phyloP scores from a whole-genome alignment of 1,140 invertebrate species.

The Drosophila mauritiana region DNA sequence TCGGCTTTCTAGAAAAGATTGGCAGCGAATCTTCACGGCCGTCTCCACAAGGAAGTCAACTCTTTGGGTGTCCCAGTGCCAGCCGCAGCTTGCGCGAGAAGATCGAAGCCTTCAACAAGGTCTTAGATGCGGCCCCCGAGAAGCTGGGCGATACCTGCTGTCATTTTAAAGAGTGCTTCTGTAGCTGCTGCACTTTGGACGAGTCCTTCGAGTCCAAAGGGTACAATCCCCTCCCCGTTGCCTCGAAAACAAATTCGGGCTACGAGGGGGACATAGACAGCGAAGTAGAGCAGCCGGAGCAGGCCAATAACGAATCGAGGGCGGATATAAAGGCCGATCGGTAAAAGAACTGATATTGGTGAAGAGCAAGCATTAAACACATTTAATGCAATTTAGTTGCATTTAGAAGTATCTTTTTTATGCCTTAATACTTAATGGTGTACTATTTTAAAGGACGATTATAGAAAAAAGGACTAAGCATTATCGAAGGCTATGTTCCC shows the following conservation, averaged over 20 bases:
- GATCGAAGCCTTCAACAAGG: conserved; percentile 60
- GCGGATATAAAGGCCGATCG: background rate
- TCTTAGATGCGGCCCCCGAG: conserved; percentile 13
- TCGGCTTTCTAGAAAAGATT: conserved; percentile 20
- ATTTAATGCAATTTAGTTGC: background rate
- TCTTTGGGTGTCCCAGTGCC: conserved; percentile 5
- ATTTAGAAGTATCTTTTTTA: background rate
- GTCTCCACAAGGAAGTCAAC: conserved; percentile 1
- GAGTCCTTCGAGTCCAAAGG: background rate
- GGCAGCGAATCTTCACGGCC: background rate
- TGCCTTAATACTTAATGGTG: background rate
- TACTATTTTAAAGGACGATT: background rate
- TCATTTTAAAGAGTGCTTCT: conserved; percentile 54
- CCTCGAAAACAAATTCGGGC: conserved; percentile 40
- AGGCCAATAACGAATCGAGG: background rate
- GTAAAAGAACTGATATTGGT: background rate
- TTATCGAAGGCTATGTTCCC: background rate
- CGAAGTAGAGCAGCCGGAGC: conserved; percentile 28
- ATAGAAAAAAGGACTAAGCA: background rate
- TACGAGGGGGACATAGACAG: conserved; percentile 67
- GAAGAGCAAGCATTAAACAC: background rate
- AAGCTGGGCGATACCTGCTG: conserved; percentile 18
- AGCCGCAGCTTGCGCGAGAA: conserved; percentile 52
- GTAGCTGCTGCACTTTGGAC: conserved; percentile 19
- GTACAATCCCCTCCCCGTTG: background rate